Evolutionary conservation across 2,113 vertebrate genomes (phyloP).

Genomic region (Strix aluco): DNA sequence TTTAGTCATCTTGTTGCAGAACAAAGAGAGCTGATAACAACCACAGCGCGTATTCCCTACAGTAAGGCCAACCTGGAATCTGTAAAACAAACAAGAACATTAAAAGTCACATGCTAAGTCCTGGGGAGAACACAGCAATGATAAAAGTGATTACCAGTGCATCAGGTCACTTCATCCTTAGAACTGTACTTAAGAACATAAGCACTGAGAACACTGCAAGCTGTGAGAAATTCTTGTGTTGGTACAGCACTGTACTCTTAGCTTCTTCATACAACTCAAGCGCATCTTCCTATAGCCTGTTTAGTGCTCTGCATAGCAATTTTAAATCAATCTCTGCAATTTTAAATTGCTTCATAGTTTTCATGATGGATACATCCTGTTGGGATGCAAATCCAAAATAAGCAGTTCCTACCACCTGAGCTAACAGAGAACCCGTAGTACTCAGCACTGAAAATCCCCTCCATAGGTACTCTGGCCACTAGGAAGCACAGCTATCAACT

Average conservation of each 20-base stretch:
- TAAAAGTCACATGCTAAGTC: background rate
- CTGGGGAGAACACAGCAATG: background rate
- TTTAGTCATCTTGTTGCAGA: conserved; percentile 50
- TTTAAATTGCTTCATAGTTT: background rate
- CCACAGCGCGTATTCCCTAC: background rate
- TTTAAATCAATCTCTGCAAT: background rate
- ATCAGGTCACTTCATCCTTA: background rate
- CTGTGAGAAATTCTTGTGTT: background rate
- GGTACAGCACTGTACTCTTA: background rate
- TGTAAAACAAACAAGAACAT: conserved; percentile 24
- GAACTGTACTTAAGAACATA: background rate
- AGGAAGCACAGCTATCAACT: background rate
- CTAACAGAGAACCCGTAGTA: background rate
- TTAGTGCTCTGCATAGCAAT: background rate
- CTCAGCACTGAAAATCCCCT: background rate
- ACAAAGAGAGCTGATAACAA: conserved; percentile 34
- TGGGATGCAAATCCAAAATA: background rate
- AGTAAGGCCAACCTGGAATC: background rate
- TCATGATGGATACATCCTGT: background rate
- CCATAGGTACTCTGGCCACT: background rate
- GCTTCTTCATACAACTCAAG: background rate
- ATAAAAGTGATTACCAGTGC: background rate
- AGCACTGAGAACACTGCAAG: background rate
- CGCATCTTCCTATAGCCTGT: background rate
- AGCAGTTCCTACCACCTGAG: background rate